These are phyloP conservation scores for Mormyrops attenuatus DNA, from an alignment of 2,797 vertebrate species.

Conservation along the genomic window DNA sequence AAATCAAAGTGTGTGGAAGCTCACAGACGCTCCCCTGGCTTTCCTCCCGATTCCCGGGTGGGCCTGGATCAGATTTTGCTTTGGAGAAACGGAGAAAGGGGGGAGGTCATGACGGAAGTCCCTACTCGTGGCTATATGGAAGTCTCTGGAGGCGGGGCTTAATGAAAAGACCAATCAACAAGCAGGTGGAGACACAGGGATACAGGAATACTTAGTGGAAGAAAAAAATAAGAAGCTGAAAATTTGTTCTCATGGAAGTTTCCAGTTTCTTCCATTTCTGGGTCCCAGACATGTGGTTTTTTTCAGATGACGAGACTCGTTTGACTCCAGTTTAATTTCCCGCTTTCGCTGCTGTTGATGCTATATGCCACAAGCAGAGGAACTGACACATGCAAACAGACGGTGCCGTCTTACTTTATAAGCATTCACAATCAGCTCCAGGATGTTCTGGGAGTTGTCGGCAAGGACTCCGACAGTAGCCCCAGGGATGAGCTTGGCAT, in stretches of 20 bases:
- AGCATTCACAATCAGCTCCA: slow-evolving; percentile 86
- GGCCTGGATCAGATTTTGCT: background rate
- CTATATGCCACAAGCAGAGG: background rate
- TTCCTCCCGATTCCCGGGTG: background rate
- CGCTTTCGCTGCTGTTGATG: background rate
- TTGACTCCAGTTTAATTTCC: background rate
- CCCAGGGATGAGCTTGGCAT: slow-evolving; percentile 90
- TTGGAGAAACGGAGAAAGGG: background rate
- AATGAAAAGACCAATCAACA: background rate
- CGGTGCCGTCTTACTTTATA: slow-evolving; percentile 73
- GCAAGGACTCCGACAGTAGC: slow-evolving; percentile 84
- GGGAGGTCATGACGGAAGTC: background rate
- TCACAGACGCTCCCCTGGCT: background rate
- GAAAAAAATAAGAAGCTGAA: slow-evolving; percentile 11
- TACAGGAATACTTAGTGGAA: background rate
- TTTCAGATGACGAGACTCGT: background rate
- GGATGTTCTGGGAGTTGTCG: slow-evolving; percentile 82
- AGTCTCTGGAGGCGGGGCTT: background rate
- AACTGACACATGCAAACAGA: background rate
- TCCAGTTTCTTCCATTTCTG: background rate
- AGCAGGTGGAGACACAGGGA: too few species aligned
- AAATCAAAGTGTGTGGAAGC: background rate
- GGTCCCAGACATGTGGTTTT: background rate
- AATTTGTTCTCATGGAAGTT: background rate
- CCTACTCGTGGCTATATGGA: background rate